These are phyloP conservation scores for Cephonodes hylas DNA, from an alignment of 2,888 invertebrate species.

Conservation along the genomic window DNA sequence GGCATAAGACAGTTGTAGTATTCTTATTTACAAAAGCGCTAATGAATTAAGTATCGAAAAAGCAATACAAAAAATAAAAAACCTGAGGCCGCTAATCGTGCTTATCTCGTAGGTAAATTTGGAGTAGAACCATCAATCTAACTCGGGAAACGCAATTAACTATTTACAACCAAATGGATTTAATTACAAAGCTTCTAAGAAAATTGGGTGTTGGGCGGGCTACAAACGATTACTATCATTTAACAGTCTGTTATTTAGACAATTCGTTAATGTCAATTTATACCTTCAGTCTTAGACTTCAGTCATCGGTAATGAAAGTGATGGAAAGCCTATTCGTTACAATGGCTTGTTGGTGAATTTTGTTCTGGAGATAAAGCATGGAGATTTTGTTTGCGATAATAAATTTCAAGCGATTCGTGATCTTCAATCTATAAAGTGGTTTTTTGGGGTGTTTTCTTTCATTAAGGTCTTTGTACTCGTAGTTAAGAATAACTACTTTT, in stretches of 20 bases:
- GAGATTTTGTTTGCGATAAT: no score
- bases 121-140: neutral
- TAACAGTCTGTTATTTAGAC: neutral
- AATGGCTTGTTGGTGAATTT: neutral
- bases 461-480: no score
- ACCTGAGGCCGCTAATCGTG: neutral
- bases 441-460: no score
- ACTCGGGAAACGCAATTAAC: neutral
- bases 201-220: neutral
- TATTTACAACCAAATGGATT: neutral
- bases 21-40: neutral
- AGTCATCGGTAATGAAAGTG: neutral
- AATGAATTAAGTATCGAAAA: neutral
- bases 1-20: neutral
- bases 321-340: neutral
- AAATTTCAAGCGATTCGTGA: no score
- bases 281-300: neutral
- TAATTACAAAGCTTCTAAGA: slow-evolving; percentile 4
- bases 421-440: no score
- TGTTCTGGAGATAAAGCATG: no score
- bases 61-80: neutral
- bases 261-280: neutral
- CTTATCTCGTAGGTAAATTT: neutral
- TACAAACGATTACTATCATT: neutral
- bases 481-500: no score